Evolutionary conservation across 2,888 invertebrate genomes (phyloP).

Genomic region (Dasysyrphus albostriatus): DNA sequence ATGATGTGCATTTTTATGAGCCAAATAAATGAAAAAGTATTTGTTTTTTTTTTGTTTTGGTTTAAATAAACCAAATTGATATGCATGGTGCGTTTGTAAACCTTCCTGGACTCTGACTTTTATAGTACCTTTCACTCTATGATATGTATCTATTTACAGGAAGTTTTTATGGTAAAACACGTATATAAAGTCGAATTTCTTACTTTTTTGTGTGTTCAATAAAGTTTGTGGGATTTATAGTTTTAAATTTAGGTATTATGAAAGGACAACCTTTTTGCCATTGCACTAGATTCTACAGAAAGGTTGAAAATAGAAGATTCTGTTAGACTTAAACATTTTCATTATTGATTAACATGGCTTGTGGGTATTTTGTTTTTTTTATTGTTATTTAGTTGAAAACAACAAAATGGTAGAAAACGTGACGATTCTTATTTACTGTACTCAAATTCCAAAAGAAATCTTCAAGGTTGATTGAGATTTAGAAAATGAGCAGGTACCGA

Average conservation of each 20-base stretch:
- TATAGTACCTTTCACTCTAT: conserved; percentile 29
- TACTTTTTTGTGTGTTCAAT: not conserved
- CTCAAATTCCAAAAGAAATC: no score
- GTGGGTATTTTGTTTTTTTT: not conserved
- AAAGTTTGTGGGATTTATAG: conserved; percentile 12
- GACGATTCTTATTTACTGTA: not conserved
- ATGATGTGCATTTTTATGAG: conserved; percentile 68
- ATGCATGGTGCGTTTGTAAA: conserved; percentile 55
- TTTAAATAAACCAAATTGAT: conserved; percentile 37
- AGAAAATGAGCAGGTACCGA: no score
- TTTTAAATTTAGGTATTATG: not conserved
- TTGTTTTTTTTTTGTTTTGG: conserved; percentile 13
- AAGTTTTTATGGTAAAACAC: conserved; percentile 6
- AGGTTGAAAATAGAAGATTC: not conserved
- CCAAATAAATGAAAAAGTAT: conserved; percentile 24
- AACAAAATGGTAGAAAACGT: not conserved
- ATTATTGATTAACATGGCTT: conserved; percentile 8
- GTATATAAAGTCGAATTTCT: not conserved
- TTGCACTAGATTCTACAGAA: not conserved
- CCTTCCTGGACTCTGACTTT: conserved; percentile 46
- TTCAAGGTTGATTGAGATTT: not conserved
- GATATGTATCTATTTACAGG: conserved; percentile 11
- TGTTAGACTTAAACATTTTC: not conserved
- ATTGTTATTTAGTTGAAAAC: not conserved
- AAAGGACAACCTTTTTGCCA: not conserved